Evolutionary conservation across 2,888 invertebrate species (phyloP), one percentile per base, ranked within the genome.

Genomic region (Mermis nigrescens): DNA sequence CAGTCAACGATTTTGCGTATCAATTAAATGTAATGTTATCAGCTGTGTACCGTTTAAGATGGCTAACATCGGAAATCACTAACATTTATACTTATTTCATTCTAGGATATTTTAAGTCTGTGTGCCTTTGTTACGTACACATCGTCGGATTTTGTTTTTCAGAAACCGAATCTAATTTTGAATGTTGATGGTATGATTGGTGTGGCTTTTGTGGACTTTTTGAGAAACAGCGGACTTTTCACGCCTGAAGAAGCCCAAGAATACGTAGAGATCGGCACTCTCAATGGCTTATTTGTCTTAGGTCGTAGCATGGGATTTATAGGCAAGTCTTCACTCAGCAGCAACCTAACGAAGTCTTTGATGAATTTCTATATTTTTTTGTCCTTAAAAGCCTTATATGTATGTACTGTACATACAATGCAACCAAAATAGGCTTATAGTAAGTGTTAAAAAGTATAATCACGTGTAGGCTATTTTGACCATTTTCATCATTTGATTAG

Each of bases 101-200:
- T 7, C 7, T 22, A 15, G 26, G 27, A n/a, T 26, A n/a, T 15
- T 52, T 7, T 52, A 15, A 15, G n/a, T 7, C 7, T 15, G 27
- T 52, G 27, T 15, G 26, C 12, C n/a, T 22, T 52, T 22, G 27
- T 52, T 22, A n/a, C n/a, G n/a, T n/a, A n/a, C n/a, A n/a, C n/a
- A n/a, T n/a, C n/a, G n/a, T n/a, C n/a, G n/a, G n/a, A n/a, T n/a
- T 38, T 38, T 38, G 19, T 12, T 38, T 12, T 69, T 15, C 68
- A 78, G 81, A 98, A 98, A 77, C 98, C 98, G n/a, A 98, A 99
- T 79, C 81, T 98, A 60, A 99, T 99, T 73, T 80, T 98, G 62
- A 99, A 98, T 76, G 98, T 99, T 26, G 98, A 98, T 77, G 98
- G 98, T 60, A 86, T 94, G 64, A 94, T 99, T 68, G 98, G 92